Evolutionary conservation across 2,888 invertebrate species (phyloP).

Genomic region (Germaria angustata): DNA sequence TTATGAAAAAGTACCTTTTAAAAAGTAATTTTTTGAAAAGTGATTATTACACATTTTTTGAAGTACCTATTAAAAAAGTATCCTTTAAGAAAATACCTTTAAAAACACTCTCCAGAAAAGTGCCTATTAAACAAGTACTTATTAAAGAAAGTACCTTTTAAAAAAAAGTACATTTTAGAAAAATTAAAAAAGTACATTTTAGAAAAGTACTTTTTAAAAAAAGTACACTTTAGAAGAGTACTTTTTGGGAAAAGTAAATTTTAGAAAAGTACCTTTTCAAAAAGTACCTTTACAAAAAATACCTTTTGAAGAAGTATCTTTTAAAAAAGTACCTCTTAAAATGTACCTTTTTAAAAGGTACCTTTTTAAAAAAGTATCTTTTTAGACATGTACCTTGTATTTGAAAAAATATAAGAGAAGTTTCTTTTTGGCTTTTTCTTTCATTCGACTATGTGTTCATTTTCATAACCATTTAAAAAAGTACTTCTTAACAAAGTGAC

Average conservation of each 20-base stretch:
- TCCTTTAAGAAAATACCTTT: background rate
- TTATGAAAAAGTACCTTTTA: too few relatives aligned
- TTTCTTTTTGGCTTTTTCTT: too few relatives aligned
- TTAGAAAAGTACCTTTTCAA: background rate
- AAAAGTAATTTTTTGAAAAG: too few relatives aligned
- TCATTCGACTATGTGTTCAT: too few relatives aligned
- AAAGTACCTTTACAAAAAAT: background rate
- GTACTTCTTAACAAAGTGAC: background rate
- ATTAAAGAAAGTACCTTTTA: background rate
- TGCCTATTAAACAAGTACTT: background rate
- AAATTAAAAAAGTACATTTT: background rate
- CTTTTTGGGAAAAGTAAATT: background rate
- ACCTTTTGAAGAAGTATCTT: background rate
- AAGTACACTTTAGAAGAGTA: background rate
- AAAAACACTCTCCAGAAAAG: too few relatives aligned
- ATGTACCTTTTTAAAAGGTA: too few relatives aligned
- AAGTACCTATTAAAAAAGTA: too few relatives aligned
- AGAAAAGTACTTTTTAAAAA: background rate
- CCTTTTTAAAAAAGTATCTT: background rate
- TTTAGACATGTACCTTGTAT: background rate
- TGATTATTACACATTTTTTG: too few relatives aligned
- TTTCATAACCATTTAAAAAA: background rate
- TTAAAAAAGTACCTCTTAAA: background rate
- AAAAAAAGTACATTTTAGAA: background rate
- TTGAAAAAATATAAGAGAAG: background rate